These are phyloP conservation scores for Syrrhaptes paradoxus DNA, from an alignment of 2,113 vertebrate genomes.

Conservation along the genomic window DNA sequence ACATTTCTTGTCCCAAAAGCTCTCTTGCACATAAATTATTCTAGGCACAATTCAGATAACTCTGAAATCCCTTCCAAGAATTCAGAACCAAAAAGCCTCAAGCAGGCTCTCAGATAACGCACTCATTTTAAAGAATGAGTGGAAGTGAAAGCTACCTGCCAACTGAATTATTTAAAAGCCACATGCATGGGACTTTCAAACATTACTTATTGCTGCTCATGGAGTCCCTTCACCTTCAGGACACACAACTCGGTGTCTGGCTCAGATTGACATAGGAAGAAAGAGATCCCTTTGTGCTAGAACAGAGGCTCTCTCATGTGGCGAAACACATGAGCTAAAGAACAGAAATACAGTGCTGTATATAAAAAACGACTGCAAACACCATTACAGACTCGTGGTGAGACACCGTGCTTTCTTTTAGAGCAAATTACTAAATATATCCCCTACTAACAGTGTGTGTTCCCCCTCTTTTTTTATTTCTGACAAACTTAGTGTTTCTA, in stretches of 20 bases:
- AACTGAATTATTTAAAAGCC: background rate
- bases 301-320: background rate
- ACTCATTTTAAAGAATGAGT: background rate
- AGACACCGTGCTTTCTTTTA: background rate
- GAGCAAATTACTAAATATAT: background rate
- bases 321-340: background rate
- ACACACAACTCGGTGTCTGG: background rate
- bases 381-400: background rate
- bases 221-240: background rate
- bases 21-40: background rate
- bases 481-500: background rate
- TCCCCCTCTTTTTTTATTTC: background rate
- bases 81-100: background rate
- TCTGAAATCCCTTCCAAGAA: background rate
- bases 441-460: background rate
- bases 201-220: background rate
- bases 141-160: background rate
- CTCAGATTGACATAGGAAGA: background rate
- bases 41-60: background rate
- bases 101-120: background rate
- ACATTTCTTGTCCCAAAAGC: background rate
- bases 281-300: background rate
- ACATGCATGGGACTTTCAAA: rapidly evolving
- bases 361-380: background rate
- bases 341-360: background rate